Conservation (phyloP, 2,888 invertebrate species). For the Parasteatoda lunata region DNA sequence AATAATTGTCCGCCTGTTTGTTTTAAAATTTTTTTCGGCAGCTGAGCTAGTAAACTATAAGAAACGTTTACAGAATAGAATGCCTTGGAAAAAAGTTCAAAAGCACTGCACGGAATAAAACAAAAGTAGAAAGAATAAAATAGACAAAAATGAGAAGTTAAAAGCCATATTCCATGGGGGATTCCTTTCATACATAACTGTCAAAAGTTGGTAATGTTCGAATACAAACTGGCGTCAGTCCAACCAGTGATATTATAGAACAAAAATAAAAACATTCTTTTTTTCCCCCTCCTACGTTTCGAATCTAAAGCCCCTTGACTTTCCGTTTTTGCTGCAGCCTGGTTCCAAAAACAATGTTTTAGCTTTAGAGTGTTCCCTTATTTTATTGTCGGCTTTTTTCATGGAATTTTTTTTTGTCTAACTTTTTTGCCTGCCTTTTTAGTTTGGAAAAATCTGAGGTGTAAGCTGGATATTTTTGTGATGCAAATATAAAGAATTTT, state of each 20-base stretch:
- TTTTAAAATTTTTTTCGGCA: not conserved
- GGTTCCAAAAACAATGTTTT: not conserved
- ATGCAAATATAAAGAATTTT: no score
- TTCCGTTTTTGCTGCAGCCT: conserved; percentile 3
- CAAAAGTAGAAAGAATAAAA: not conserved
- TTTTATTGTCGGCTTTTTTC: not conserved
- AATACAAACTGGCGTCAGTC: conserved; percentile 38
- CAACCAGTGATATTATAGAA: conserved; percentile 31
- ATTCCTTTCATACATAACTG: conserved; percentile 37
- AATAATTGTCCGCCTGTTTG: not conserved
- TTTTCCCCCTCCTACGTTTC: not conserved
- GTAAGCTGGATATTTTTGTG: no score
- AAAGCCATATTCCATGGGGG: conserved; percentile 38
- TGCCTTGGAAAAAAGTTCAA: conserved; percentile 1
- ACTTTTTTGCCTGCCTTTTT: no score
- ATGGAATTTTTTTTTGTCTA: not conserved
- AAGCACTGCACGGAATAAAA: not conserved
- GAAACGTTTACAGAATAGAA: not conserved
- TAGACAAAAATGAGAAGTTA: conserved; percentile 15
- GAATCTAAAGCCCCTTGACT: conserved; percentile 28
- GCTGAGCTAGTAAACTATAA: not conserved
- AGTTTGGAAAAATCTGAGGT: no score
- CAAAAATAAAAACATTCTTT: conserved; percentile 4
- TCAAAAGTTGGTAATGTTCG: conserved; percentile 43
- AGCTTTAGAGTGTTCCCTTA: not conserved